These are phyloP conservation scores for Silvanus unidentatus DNA, from an alignment of 2,888 invertebrate species.

Conservation along the genomic window DNA sequence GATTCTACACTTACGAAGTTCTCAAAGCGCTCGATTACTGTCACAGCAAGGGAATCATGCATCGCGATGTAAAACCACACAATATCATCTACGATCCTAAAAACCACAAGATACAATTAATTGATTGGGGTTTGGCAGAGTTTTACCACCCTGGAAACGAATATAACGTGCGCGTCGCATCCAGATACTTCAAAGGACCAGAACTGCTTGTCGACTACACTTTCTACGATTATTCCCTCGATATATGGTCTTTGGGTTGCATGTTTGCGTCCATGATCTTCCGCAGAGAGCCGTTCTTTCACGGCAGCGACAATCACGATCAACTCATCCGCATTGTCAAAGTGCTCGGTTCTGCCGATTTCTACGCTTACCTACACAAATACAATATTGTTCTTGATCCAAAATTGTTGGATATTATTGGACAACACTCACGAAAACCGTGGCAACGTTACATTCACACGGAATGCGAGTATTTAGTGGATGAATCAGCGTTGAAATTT, in stretches of 20 bases:
- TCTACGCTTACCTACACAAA: conserved; percentile 37
- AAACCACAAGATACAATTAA: conserved; percentile 36
- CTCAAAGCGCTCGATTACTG: conserved; percentile 45
- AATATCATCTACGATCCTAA: conserved; percentile 42
- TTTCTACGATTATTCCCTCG: conserved; percentile 44
- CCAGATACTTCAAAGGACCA: conserved; percentile 44
- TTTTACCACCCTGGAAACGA: conserved; percentile 44
- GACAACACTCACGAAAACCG: conserved; percentile 36
- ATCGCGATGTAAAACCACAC: conserved; percentile 44
- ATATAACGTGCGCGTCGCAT: conserved; percentile 44
- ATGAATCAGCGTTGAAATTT: conserved; percentile 38
- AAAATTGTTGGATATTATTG: conserved; percentile 30
- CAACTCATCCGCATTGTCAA: conserved; percentile 42
- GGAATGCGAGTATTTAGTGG: conserved; percentile 43
- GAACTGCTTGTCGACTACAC: conserved; percentile 43
- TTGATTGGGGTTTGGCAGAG: conserved; percentile 45
- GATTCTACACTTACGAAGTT: conserved; percentile 46
- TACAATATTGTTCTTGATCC: conserved; percentile 38
- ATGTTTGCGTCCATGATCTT: conserved; percentile 45
- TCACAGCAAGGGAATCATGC: conserved; percentile 45
- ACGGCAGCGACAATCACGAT: conserved; percentile 42
- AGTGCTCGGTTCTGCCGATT: conserved; percentile 38
- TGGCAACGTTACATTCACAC: conserved; percentile 43
- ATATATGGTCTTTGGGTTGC: conserved; percentile 45
- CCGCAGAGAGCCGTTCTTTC: conserved; percentile 43